Evolutionary conservation across 2,888 invertebrate species (phyloP).

Genomic region (Lissocephala sabroskyi): DNA sequence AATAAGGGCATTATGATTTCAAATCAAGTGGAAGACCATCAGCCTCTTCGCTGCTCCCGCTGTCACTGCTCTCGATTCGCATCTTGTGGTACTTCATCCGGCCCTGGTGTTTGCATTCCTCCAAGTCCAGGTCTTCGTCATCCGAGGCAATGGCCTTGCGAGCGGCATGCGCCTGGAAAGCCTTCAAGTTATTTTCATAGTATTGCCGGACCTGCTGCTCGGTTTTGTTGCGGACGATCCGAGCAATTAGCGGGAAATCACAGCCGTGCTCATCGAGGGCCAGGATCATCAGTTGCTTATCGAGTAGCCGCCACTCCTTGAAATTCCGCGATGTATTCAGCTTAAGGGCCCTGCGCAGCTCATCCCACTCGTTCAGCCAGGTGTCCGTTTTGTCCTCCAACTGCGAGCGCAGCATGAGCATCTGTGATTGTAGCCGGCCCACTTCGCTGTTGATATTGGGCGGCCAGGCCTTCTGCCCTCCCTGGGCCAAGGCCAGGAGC

Average conservation of each 20-base stretch:
- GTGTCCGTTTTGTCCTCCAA: neutral
- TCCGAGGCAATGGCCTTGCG: too few species aligned
- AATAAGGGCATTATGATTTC: too few species aligned
- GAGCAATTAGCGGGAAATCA: neutral
- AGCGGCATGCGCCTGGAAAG: neutral
- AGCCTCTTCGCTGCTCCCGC: too few species aligned
- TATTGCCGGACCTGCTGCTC: neutral
- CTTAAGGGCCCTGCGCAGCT: neutral
- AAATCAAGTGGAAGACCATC: too few species aligned
- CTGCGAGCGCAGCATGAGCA: neutral
- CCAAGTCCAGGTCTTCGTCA: too few species aligned
- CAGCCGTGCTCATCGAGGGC: neutral
- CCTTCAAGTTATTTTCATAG: neutral
- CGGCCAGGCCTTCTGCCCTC: neutral
- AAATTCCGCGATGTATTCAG: neutral
- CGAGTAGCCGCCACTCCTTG: neutral
- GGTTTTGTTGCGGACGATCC: slow-evolving; percentile 2
- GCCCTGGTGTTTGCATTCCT: too few species aligned
- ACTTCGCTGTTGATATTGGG: neutral
- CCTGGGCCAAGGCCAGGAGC: neutral
- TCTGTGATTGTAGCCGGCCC: neutral
- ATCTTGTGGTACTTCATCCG: too few species aligned
- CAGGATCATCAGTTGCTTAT: neutral
- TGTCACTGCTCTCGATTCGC: too few species aligned
- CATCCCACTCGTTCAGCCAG: neutral